phyloP scores from a whole-genome alignment of 2,113 vertebrate genomes.

The Ophiodon elongatus region DNA sequence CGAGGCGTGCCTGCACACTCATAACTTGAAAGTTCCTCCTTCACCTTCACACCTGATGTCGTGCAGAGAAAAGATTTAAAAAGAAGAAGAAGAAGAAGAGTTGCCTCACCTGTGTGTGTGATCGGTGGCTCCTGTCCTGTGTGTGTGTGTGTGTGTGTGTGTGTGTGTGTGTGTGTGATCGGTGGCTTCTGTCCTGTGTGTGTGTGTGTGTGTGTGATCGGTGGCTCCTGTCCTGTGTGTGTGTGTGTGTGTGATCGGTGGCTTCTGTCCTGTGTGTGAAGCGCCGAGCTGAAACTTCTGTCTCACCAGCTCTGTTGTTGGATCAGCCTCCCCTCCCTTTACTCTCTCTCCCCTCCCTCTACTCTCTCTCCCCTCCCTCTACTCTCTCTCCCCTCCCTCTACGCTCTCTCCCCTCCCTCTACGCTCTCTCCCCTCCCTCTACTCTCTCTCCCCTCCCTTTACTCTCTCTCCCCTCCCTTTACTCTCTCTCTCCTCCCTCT shows the following conservation, averaged over 20 bases:
- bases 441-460: conserved; percentile 38
- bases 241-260: conserved; percentile 15
- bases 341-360: conserved; percentile 35
- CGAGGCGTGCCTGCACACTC: conserved; percentile 53
- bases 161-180: neutral
- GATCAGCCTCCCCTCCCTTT: conserved; percentile 39
- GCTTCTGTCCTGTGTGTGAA: conserved; percentile 48
- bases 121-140: too few relatives aligned
- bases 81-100: conserved; percentile 24
- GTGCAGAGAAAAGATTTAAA: neutral
- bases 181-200: too few relatives aligned
- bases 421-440: conserved; percentile 19
- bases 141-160: neutral
- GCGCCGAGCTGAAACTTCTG: conserved; percentile 72
- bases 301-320: conserved; percentile 54
- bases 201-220: conserved; percentile 18
- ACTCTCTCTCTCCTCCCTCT: too few relatives aligned
- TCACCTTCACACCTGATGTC: conserved; percentile 22
- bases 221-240: conserved; percentile 35
- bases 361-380: conserved; percentile 1
- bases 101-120: conserved; percentile 66
- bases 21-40: conserved; percentile 47
- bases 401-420: conserved; percentile 28
- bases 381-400: conserved; percentile 25
- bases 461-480: conserved; percentile 29